Conservation (phyloP, 2,797 vertebrate species). For the Ciconia nigra region DNA sequence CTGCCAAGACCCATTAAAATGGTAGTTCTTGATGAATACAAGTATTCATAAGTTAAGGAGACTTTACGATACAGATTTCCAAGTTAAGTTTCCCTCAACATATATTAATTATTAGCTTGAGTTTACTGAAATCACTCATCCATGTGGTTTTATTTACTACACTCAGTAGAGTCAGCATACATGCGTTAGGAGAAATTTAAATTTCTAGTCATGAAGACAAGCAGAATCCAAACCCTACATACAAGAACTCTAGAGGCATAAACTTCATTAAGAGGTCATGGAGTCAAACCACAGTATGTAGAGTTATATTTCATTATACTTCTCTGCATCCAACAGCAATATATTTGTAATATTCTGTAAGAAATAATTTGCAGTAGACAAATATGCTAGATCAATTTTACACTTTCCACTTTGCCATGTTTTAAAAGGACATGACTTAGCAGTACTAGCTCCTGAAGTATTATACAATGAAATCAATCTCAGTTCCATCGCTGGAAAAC, state of each 20-base stretch:
- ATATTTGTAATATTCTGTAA: not conserved
- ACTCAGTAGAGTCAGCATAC: not conserved
- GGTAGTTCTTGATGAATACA: slow-evolving; percentile 43
- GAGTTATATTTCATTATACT: not conserved
- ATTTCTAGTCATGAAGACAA: slow-evolving; percentile 9
- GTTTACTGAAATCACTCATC: not conserved
- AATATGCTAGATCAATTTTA: not conserved
- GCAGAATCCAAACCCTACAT: not conserved
- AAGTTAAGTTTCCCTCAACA: not conserved
- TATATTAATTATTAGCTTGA: slow-evolving; percentile 16
- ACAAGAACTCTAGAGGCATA: slow-evolving; percentile 12
- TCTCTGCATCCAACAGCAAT: not conserved
- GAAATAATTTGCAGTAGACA: not conserved
- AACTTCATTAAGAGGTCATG: slow-evolving; percentile 5
- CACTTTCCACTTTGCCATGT: not conserved
- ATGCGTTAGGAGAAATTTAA: not conserved
- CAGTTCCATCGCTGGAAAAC: not conserved
- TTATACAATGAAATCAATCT: not conserved
- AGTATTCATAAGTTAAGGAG: slow-evolving; percentile 13
- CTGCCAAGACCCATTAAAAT: slow-evolving; percentile 21
- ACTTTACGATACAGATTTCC: not conserved
- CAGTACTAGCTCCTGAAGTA: not conserved
- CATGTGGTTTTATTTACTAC: not conserved
- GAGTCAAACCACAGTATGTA: not conserved
- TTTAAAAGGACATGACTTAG: not conserved